Conservation (phyloP, 1,140 invertebrate species). For the Trichonephila clavipes region DNA sequence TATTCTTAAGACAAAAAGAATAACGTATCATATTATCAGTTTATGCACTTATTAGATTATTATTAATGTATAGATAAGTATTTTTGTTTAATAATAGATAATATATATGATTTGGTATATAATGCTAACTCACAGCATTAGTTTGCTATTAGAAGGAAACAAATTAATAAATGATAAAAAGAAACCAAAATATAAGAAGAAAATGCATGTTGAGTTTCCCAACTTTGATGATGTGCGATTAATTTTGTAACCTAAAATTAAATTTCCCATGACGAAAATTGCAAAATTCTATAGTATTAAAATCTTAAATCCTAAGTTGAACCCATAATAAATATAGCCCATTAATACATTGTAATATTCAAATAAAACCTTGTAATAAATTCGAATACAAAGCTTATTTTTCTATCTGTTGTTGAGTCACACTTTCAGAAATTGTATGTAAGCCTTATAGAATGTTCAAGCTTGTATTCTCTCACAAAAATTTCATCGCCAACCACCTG, state of each 20-base stretch:
- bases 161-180: too few species aligned
- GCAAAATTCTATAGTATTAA: not conserved
- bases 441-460: slow-evolving; percentile 9
- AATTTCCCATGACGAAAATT: not conserved
- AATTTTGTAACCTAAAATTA: not conserved
- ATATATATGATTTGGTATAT: too few species aligned
- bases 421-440: slow-evolving; percentile 3
- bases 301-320: not conserved
- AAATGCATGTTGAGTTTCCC: too few species aligned
- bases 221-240: too few species aligned
- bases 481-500: slow-evolving; percentile 65
- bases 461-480: not conserved
- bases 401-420: slow-evolving; percentile 27
- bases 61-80: too few species aligned
- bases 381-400: not conserved
- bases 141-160: too few species aligned
- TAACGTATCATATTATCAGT: too few species aligned
- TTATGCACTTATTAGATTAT: too few species aligned
- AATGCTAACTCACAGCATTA: too few species aligned
- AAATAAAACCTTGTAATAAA: not conserved
- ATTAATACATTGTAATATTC: not conserved
- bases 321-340: not conserved
- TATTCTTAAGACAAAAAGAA: too few species aligned
- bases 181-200: too few species aligned
- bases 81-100: too few species aligned